Evolutionary conservation across 2,888 invertebrate species (phyloP), one percentile per base, ranked within the genome.

Genomic region (Lycocerus yunnanus): DNA sequence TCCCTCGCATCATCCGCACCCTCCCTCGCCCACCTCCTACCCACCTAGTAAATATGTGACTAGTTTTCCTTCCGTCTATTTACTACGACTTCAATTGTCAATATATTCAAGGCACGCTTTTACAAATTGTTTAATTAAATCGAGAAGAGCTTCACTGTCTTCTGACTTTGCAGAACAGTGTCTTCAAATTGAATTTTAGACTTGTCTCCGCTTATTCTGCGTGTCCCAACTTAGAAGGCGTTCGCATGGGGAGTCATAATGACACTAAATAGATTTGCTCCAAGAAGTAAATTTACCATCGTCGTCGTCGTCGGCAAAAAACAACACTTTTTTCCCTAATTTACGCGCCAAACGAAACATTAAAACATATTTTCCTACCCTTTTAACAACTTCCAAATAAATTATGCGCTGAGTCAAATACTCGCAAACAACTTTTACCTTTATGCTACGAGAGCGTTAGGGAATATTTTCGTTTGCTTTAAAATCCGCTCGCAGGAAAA

Each of bases 71-170:
- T 76, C 71, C 78, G 70, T 65, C 78, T 81, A 82, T 82, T 82
- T 80, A 80, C 80, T 71, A 72, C 81, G 80, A 81, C 82, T 83
- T 81, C 82, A 83, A 82, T 84, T 83, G 84, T 83, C 84, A 81
- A 84, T 85, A 84, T 84, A 86, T 86, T 85, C 86, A 75, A 82
- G 83, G 84, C 86, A 86, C 86, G 86, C 85, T 85, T 86, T 85
- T 84, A 84, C 86, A 86, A 86, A 86, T 86, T 86, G 85, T 85
- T 86, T 86, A 86, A 86, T 86, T 86, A 85, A 86, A 86, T 86
- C 83, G 83, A 80, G 80, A 80, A 82, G 74, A 73, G 78, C 78
- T 76, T 78, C 76, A 74, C 77, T 75, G 73, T 72, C 75, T 74
- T 78, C 74, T 74, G 81, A 81, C 81, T 82, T 81, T 80, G 76